Evolutionary conservation across 2,113 vertebrate species (phyloP), one percentile per base, ranked within the genome.

Genomic region (Todiramphus chloris): DNA sequence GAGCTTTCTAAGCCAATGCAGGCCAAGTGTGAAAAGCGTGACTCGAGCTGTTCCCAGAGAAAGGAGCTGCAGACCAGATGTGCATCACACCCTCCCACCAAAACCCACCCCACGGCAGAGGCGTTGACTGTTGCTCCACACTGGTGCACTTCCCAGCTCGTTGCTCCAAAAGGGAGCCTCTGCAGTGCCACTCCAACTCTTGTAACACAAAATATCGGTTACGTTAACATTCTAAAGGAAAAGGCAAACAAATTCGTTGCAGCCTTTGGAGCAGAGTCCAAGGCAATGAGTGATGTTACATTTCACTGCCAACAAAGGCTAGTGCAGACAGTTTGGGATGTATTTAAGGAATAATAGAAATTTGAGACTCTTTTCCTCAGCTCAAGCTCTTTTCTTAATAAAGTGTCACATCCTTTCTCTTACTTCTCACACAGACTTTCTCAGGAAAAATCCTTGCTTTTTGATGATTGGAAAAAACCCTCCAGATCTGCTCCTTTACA

Each of bases 51-150:
- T 94, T 97, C 86, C 91, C 91, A 95, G 94, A 95, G 89, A 63
- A 83, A 25, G 84, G 76, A 72, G 55, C 85, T 91, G 73, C 77
- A 66, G 85, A 58, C 88, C 94, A 97, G 87, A 96, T 96, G 96
- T 88, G 87, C 55, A 8, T 67, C 16, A 53, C 60, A 35, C 8
- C 51, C 72, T 70, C 43, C 51, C 3, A 8, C 90, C 96, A 97
- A 96, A 90, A 60, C 21, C 23, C 8, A 19, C 62, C 74, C 95
- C 89, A 44, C 4, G 23, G 85, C 13, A 13, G 76, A 97, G 88
- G 83, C 51, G 79, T 3, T 75, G 76, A 11, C 72, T 88, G 67
- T 24, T 97, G 94, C 62, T 95, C 66, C 87, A 88, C 24, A 7
- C 16, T 76, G 53, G 20, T 84, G 6, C 81, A n/a, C 30, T 48